Percentiles rank a stretch among this genome's conserved stretches.
phyloP scores from a whole-genome alignment of 2,797 vertebrate species.

The Leptodactylus fallax region DNA sequence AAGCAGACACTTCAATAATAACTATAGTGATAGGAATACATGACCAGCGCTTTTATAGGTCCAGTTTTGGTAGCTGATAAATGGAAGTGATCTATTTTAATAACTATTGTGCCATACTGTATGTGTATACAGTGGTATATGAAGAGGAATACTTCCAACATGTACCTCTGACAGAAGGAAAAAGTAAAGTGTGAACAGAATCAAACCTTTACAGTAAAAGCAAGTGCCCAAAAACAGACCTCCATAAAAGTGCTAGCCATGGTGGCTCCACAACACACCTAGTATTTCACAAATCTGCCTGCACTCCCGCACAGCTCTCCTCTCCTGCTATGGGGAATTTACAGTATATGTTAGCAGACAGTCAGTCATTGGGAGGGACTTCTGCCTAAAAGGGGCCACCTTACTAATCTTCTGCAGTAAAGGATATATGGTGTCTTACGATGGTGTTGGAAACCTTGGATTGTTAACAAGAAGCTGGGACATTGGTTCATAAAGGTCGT shows the following conservation, averaged over 20 bases:
- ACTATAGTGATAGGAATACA: neutral
- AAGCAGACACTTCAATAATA: neutral
- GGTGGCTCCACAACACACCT: too few relatives aligned
- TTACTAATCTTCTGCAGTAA: too few relatives aligned
- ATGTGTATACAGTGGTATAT: too few relatives aligned
- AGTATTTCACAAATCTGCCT: neutral
- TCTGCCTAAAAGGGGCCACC: neutral
- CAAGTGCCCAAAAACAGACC: neutral
- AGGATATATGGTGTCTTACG: too few relatives aligned
- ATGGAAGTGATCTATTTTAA: neutral
- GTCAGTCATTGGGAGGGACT: neutral
- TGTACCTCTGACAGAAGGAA: neutral
- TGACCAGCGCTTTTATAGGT: neutral
- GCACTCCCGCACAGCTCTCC: neutral
- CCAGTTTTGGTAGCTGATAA: neutral
- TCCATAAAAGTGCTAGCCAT: too few relatives aligned
- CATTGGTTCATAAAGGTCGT: too few relatives aligned
- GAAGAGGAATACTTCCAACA: too few relatives aligned
- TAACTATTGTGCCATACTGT: too few relatives aligned
- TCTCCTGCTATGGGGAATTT: neutral
- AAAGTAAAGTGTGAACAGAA: neutral
- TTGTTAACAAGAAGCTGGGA: too few relatives aligned
- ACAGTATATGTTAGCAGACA: too few relatives aligned
- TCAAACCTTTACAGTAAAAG: neutral
- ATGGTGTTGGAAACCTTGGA: too few relatives aligned